Conservation (phyloP, 2,888 invertebrate species). For the Luperina testacea region DNA sequence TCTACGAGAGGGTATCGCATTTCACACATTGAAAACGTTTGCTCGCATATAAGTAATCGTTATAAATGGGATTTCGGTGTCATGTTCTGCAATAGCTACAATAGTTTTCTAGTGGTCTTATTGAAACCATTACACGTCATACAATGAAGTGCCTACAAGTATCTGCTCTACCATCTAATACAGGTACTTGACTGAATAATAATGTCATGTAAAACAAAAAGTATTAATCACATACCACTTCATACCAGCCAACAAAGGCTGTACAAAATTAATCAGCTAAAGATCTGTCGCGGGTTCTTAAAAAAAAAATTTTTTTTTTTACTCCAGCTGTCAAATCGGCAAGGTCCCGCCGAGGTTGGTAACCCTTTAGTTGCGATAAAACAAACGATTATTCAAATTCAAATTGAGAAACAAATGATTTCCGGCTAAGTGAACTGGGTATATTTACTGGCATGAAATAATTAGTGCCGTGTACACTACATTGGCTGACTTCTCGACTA, state of each 20-base stretch:
- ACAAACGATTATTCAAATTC: slow-evolving; percentile 81
- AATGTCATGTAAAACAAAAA: slow-evolving; percentile 23
- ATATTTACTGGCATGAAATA: slow-evolving; percentile 79
- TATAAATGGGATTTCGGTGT: slow-evolving; percentile 68
- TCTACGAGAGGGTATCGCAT: slow-evolving; percentile 81
- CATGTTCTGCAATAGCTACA: slow-evolving; percentile 52
- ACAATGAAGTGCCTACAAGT: slow-evolving; percentile 15
- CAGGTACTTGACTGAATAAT: slow-evolving; percentile 1
- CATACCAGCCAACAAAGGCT: slow-evolving; percentile 24
- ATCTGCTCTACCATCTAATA: slow-evolving; percentile 12
- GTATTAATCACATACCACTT: slow-evolving; percentile 11
- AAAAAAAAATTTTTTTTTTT: slow-evolving; percentile 41
- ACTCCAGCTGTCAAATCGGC: slow-evolving; percentile 66
- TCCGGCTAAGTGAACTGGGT: slow-evolving; percentile 80
- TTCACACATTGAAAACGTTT: slow-evolving; percentile 79
- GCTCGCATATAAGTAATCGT: slow-evolving; percentile 66
- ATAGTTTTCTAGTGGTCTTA: slow-evolving; percentile 30
- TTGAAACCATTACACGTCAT: slow-evolving; percentile 32
- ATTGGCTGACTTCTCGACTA: slow-evolving; percentile 81
- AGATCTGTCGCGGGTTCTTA: slow-evolving; percentile 47
- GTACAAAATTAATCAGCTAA: slow-evolving; percentile 43
- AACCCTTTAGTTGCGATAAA: slow-evolving; percentile 80
- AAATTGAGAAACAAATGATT: slow-evolving; percentile 85
- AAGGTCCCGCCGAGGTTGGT: slow-evolving; percentile 78
- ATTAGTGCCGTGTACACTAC: slow-evolving; percentile 76